A percentile compares a stretch with the other conserved stretches of the same genome.
These are phyloP conservation scores for Acanthurus tractus DNA, from an alignment of 2,797 vertebrate species.

Conservation along the genomic window DNA sequence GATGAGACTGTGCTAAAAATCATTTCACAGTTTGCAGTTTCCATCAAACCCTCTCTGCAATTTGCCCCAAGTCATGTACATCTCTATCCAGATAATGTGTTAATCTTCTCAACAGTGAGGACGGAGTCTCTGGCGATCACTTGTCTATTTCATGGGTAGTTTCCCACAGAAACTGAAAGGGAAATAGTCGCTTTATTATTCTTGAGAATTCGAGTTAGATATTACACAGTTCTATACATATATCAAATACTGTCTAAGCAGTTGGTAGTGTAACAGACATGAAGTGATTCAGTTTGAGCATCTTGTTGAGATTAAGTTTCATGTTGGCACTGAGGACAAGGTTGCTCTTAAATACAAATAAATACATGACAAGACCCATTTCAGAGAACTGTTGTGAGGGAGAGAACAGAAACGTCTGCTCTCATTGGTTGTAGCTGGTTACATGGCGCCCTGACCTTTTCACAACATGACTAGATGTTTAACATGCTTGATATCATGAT, in stretches of 20 bases:
- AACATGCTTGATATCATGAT: too few relatives aligned
- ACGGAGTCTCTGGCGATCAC: slow-evolving; percentile 58
- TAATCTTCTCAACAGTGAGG: slow-evolving; percentile 70
- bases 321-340: neutral
- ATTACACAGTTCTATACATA: slow-evolving; percentile 8
- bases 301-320: neutral
- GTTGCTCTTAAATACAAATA: too few relatives aligned
- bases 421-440: too few relatives aligned
- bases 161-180: slow-evolving; percentile 65
- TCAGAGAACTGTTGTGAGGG: too few relatives aligned
- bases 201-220: slow-evolving; percentile 28
- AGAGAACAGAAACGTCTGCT: too few relatives aligned
- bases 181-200: slow-evolving; percentile 65
- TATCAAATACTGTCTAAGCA: neutral
- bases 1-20: slow-evolving; percentile 69
- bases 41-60: slow-evolving; percentile 60
- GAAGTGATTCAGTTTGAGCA: neutral
- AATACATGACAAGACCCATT: too few relatives aligned
- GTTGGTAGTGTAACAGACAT: neutral
- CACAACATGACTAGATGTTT: too few relatives aligned
- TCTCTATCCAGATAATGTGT: slow-evolving; percentile 72
- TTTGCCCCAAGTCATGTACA: slow-evolving; percentile 68
- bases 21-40: slow-evolving; percentile 76
- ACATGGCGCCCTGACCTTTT: too few relatives aligned
- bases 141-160: slow-evolving; percentile 79